phyloP scores from a whole-genome alignment of 1,140 invertebrate genomes.

The Aradophagus sp. region DNA sequence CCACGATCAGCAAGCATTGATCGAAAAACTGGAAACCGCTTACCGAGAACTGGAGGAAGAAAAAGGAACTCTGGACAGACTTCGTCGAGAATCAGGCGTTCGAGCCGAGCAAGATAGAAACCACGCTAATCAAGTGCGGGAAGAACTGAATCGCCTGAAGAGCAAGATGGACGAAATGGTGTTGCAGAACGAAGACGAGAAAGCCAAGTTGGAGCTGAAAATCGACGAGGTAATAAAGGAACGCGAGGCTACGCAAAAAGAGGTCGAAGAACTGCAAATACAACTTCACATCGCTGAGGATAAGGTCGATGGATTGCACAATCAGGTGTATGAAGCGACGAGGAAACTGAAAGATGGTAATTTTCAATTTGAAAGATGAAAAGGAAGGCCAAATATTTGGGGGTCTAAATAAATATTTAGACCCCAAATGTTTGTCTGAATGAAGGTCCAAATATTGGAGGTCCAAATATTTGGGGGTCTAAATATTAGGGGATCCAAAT shows the following conservation, averaged over 20 bases:
- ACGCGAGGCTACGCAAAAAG: conserved; percentile 79
- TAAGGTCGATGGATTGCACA: conserved; percentile 82
- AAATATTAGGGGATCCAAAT: no score
- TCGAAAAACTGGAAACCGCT: conserved; percentile 82
- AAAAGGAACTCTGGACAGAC: conserved; percentile 80
- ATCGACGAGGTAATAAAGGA: conserved; percentile 83
- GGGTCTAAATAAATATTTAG: no score
- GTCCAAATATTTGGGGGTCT: no score
- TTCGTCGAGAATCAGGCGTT: conserved; percentile 80
- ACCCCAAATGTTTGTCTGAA: no score
- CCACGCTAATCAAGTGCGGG: conserved; percentile 82
- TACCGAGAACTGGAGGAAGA: conserved; percentile 83
- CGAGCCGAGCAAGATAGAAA: conserved; percentile 83
- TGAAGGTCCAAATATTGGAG: no score
- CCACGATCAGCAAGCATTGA: conserved; percentile 88
- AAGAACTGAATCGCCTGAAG: conserved; percentile 81
- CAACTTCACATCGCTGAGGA: conserved; percentile 86
- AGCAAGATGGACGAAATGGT: conserved; percentile 82
- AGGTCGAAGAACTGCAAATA: conserved; percentile 84
- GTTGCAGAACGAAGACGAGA: conserved; percentile 82
- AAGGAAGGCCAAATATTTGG: no score
- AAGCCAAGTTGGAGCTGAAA: conserved; percentile 80
- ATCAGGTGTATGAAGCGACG: conserved; percentile 84
- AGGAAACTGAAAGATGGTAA: conserved; percentile 86
- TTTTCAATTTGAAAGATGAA: no score